These are phyloP conservation scores for Ispidina lecontei DNA, from an alignment of 2,797 vertebrate species.

Conservation along the genomic window DNA sequence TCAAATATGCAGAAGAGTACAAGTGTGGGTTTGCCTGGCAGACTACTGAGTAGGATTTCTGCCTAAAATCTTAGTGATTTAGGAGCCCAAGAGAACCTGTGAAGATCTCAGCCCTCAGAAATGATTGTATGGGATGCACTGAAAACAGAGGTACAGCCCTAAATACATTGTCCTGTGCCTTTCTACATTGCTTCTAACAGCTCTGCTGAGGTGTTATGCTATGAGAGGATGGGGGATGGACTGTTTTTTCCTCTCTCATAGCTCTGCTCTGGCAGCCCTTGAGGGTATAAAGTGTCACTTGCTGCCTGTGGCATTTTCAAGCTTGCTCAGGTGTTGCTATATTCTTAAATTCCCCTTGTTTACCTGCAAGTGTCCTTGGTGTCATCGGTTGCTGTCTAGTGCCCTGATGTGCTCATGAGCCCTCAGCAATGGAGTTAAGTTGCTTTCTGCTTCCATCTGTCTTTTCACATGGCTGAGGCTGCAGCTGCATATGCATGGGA, in stretches of 20 bases:
- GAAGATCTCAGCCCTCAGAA: not conserved
- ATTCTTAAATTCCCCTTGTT: not conserved
- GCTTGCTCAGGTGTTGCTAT: not conserved
- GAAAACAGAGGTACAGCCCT: not conserved
- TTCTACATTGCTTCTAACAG: not conserved
- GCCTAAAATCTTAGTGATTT: not conserved
- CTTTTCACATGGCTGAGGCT: not conserved
- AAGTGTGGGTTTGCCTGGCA: not conserved
- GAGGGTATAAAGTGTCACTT: not conserved
- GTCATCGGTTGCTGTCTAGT: not conserved
- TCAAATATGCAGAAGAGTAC: not conserved
- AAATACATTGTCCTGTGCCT: not conserved
- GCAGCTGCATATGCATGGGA: not conserved
- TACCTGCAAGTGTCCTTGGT: not conserved
- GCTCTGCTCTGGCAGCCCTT: not conserved
- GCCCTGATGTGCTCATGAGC: not conserved
- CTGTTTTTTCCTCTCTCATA: not conserved
- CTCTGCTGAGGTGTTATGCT: not conserved
- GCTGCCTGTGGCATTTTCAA: not conserved
- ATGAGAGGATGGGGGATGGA: not conserved
- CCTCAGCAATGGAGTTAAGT: not conserved
- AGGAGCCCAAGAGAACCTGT: not conserved
- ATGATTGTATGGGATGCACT: rapidly evolving
- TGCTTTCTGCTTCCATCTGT: slow-evolving; percentile 7
- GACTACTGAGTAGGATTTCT: not conserved